Evolutionary conservation across 2,888 invertebrate species (phyloP).

Genomic region (Andrena fulva): DNA sequence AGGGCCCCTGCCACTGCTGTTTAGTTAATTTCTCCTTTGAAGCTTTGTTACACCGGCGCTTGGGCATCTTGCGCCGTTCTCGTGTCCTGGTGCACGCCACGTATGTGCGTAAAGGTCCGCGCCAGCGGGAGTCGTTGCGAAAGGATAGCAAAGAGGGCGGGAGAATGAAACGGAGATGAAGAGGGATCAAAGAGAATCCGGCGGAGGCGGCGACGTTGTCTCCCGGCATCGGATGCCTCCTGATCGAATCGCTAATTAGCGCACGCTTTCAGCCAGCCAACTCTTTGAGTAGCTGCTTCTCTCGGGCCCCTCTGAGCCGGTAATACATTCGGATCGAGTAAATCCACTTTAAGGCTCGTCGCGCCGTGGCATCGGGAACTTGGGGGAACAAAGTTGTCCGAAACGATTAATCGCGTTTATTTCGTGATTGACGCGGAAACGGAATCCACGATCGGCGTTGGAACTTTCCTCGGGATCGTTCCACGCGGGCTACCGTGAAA

Average conservation of each 20-base stretch:
- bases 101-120: constrained; percentile 11
- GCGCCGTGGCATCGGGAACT: constrained; percentile 45
- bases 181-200: constrained; percentile 69
- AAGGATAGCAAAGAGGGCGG: constrained; percentile 53
- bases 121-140: constrained; percentile 35
- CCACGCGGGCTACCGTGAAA: constrained; percentile 25
- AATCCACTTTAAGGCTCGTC: constrained; percentile 69
- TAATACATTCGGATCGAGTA: constrained; percentile 74
- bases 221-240: constrained; percentile 65
- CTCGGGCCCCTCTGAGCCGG: constrained; percentile 27
- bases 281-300: constrained; percentile 69
- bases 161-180: constrained; percentile 67
- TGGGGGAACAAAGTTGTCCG: constrained; percentile 56
- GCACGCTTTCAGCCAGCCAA: constrained; percentile 61
- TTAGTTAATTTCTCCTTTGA: constrained; percentile 58
- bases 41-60: constrained; percentile 50
- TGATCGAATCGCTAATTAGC: constrained; percentile 74
- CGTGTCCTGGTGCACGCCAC: constrained; percentile 4
- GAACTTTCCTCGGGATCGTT: constrained; percentile 10
- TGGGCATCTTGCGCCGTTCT: constrained; percentile 40
- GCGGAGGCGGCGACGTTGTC: constrained; percentile 67
- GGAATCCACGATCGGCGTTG: constrained; percentile 52
- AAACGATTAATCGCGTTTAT: constrained; percentile 68
- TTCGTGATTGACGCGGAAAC: constrained; percentile 57
- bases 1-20: constrained; percentile 9